These are phyloP conservation scores for Aphelocoma californica DNA, from an alignment of 2,797 vertebrate genomes.

Conservation along the genomic window DNA sequence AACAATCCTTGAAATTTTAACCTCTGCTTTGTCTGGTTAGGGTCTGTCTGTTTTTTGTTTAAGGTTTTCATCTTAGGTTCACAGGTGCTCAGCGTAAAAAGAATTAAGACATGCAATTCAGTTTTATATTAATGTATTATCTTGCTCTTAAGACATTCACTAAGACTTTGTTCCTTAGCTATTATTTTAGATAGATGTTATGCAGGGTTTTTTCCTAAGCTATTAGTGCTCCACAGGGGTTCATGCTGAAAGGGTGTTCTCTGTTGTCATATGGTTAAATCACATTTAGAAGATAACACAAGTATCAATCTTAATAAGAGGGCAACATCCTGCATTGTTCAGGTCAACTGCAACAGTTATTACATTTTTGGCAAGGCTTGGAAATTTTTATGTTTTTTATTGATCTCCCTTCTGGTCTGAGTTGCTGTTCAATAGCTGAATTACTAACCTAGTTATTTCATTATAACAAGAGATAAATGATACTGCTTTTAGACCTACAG, in stretches of 20 bases:
- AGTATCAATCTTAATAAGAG: not conserved
- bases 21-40: not conserved
- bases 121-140: not conserved
- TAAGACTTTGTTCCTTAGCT: not conserved
- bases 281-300: not conserved
- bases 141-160: not conserved
- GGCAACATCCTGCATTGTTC: not conserved
- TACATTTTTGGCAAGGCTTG: conserved; percentile 20
- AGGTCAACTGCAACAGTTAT: not conserved
- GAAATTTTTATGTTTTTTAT: conserved; percentile 13
- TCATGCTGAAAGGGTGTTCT: not conserved
- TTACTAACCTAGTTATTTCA: conserved; percentile 10
- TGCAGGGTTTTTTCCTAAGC: not conserved
- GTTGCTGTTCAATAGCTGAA: not conserved
- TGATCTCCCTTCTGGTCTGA: not conserved
- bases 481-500: not conserved
- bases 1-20: not conserved
- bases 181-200: not conserved
- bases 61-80: not conserved
- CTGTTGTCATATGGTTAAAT: not conserved
- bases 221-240: not conserved
- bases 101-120: not conserved
- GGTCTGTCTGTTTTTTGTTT: fast-evolving
- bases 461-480: not conserved
- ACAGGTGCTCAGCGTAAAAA: not conserved